A percentile compares a stretch with the other conserved stretches of the same genome.
These are phyloP conservation scores for sheep (Ovis aries) DNA, from an alignment of 2,113 vertebrate genomes.

Conservation along the genomic window DNA sequence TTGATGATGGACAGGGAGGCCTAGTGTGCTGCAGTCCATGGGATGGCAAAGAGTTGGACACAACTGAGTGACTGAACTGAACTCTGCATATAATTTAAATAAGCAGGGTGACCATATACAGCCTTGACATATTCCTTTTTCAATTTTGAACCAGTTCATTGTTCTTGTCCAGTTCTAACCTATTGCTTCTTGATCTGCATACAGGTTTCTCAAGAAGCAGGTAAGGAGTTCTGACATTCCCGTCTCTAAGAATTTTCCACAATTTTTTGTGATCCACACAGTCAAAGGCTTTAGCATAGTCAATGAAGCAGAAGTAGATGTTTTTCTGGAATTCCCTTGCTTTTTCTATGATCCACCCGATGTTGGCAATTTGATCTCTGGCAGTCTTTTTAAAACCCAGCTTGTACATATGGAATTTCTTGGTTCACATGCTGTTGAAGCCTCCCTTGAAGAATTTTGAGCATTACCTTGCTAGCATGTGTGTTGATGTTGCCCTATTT, in stretches of 20 bases:
- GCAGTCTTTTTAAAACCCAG: background rate
- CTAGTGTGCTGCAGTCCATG: background rate
- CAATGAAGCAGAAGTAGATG: background rate
- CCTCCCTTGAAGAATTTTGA: background rate
- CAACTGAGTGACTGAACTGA: background rate
- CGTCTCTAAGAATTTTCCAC: background rate
- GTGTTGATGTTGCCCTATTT: background rate
- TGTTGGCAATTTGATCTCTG: background rate
- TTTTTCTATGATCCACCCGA: background rate
- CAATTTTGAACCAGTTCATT: background rate
- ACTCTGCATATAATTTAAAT: background rate
- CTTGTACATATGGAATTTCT: background rate
- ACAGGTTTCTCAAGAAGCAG: background rate
- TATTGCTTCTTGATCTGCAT: background rate
- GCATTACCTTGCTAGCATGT: background rate
- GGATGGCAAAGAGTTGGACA: background rate
- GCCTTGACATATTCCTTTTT: background rate
- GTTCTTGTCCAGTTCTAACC: background rate
- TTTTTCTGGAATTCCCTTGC: background rate
- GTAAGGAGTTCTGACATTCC: background rate
- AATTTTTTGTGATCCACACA: background rate
- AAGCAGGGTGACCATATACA: background rate
- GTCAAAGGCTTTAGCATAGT: background rate
- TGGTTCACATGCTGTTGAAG: background rate
- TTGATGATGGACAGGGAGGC: background rate